These are phyloP conservation scores for Thymelicus lineola DNA, from an alignment of 2,888 invertebrate genomes.

Conservation along the genomic window DNA sequence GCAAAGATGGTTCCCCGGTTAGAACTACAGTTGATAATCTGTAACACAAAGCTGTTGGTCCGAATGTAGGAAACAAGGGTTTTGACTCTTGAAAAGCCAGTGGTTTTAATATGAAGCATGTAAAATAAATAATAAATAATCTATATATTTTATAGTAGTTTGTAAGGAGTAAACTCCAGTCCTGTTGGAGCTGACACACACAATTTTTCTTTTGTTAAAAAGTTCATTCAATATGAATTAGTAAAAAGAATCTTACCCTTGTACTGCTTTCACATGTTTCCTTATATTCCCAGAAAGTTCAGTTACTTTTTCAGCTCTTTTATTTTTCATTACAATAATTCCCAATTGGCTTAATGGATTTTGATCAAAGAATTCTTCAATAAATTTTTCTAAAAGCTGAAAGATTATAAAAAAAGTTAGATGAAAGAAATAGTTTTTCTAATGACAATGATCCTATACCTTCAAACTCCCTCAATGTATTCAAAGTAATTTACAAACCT, in stretches of 20 bases:
- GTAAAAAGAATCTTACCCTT: slow-evolving; percentile 68
- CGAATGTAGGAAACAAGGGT: no score
- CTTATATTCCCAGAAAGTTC: slow-evolving; percentile 95
- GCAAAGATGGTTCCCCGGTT: slow-evolving; percentile 97
- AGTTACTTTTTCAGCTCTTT: slow-evolving; percentile 96
- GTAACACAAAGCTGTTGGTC: slow-evolving; percentile 27
- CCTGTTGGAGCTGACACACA: no score
- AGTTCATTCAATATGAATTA: background rate
- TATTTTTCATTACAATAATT: slow-evolving; percentile 95
- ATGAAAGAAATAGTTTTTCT: no score
- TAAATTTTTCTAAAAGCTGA: slow-evolving; percentile 95
- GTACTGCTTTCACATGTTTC: slow-evolving; percentile 90
- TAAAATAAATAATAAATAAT: no score
- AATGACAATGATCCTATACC: no score
- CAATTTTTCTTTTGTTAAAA: no score
- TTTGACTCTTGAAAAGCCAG: no score
- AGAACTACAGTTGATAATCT: slow-evolving; percentile 88
- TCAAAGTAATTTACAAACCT: slow-evolving; percentile 82
- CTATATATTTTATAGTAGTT: no score
- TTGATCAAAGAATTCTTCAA: slow-evolving; percentile 99
- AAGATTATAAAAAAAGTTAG: slow-evolving; percentile 50
- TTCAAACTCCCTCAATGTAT: no score
- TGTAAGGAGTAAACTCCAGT: no score
- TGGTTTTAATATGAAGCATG: no score
- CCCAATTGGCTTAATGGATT: slow-evolving; percentile 99